Base-by-base conservation (phyloP, 37 sponge, comb jelly and placozoan species). In the Agelas oroides region DNA sequence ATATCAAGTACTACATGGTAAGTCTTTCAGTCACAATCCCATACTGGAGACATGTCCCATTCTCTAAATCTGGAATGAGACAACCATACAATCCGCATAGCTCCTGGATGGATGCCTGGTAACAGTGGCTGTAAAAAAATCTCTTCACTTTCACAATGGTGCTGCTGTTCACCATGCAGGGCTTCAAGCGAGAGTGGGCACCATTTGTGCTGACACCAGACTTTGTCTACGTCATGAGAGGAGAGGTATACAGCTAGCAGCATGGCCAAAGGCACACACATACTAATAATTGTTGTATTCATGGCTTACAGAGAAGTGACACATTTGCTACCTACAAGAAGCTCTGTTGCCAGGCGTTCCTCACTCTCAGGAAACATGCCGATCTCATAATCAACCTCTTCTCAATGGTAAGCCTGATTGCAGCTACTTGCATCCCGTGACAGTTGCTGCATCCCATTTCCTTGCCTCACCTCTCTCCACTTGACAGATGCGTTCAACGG, bases 131-230 rank as follows among this genome's bases (percentile, higher is more conserved):
- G n/a, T n/a, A n/a, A n/a, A n/a, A n/a, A n/a, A n/a, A n/a, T n/a
- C n/a, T n/a, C n/a, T n/a, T n/a, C n/a, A n/a, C n/a, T n/a, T n/a
- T n/a, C n/a, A n/a, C n/a, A 37, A 14, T 61, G 19, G 21, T 52
- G 19, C 16, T 79, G 0, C 21, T 20, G 14, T 20, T 31, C 46
- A 33, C 69, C 30, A 41, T 75, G 27, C 62, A 88, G 84, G 80
- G 76, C 5, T 73, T 95, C 61, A 92, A 92, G 38, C 76, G 90
- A 46, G 96, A 95, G 72, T 84, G 93, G 81, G 90, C 84, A 0
- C 96, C 96, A 11, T 95, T 95, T 77, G 93, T 95, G 18, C 79
- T 95, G 17, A 92, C 96, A 18, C 93, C 96, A 33, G 93, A 92
- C 79, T 89, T 95, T 65, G 85, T 92, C n/a, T 84, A 86, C 53